phyloP scores from a whole-genome alignment of 2,888 invertebrate genomes.

The Lithophane leautieri region DNA sequence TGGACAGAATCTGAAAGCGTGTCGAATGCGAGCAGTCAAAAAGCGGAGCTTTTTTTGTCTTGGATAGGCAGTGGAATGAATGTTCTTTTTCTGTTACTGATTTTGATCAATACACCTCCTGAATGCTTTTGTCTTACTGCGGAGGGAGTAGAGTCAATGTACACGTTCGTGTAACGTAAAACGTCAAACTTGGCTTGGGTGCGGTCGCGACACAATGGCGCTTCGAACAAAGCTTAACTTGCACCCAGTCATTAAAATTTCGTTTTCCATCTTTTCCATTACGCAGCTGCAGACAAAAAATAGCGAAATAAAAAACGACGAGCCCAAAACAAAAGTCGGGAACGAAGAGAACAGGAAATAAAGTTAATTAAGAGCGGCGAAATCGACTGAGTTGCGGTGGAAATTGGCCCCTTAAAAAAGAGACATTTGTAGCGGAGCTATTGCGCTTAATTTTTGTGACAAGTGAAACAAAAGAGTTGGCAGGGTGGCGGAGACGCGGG shows the following conservation, averaged over 20 bases:
- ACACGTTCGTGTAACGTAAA: conserved; percentile 79
- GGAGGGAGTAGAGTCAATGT: conserved; percentile 76
- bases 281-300: conserved; percentile 89
- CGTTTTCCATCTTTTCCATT: conserved; percentile 90
- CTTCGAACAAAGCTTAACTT: conserved; percentile 87
- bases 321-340: conserved; percentile 89
- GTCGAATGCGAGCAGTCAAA: neutral
- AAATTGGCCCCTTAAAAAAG: conserved; percentile 90
- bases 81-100: conserved; percentile 21
- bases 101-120: conserved; percentile 52
- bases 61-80: neutral
- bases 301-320: conserved; percentile 87
- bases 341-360: conserved; percentile 90
- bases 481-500: conserved; percentile 78
- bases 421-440: conserved; percentile 90
- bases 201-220: conserved; percentile 82
- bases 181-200: conserved; percentile 83
- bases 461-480: conserved; percentile 91
- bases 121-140: conserved; percentile 76
- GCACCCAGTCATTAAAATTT: conserved; percentile 89
- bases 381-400: conserved; percentile 90
- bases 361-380: conserved; percentile 91
- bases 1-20: neutral
- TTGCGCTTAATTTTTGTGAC: conserved; percentile 91
- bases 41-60: conserved; percentile 10